A percentile compares a stretch with the other conserved stretches of the same genome.
phyloP scores from a whole-genome alignment of 2,797 vertebrate genomes.

The Lutjanus argentimaculatus region DNA sequence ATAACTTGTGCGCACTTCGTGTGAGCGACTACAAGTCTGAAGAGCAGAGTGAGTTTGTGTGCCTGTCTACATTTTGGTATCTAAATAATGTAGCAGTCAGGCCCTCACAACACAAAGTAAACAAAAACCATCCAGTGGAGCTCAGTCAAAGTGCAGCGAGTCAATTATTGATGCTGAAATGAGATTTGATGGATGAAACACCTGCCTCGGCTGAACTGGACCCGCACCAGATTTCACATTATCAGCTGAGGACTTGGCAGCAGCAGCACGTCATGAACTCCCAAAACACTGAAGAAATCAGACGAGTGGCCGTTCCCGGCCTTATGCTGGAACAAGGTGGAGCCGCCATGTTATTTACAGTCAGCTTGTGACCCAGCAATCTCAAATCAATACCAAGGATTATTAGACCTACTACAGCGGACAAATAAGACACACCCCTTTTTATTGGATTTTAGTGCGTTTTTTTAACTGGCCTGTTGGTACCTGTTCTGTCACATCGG shows the following conservation, averaged over 20 bases:
- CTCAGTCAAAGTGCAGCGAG: not conserved
- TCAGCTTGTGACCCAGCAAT: too few species aligned
- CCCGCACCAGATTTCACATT: constrained; percentile 32
- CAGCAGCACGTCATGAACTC: constrained; percentile 10
- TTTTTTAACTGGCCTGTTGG: too few species aligned
- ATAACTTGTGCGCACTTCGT: not conserved
- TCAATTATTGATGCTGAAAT: constrained; percentile 50
- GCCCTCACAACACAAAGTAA: not conserved
- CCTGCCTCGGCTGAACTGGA: constrained; percentile 44
- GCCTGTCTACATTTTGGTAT: not conserved
- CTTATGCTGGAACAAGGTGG: constrained; percentile 11
- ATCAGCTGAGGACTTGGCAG: constrained; percentile 23
- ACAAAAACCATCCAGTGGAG: constrained; percentile 4
- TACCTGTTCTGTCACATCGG: too few species aligned
- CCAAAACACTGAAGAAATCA: constrained; percentile 32
- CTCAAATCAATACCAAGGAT: too few species aligned
- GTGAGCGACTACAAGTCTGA: not conserved
- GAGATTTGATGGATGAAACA: constrained; percentile 41
- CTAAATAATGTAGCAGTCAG: constrained; percentile 33
- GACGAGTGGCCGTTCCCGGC: constrained; percentile 12
- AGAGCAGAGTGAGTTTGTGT: not conserved
- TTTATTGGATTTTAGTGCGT: too few species aligned
- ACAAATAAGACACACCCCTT: too few species aligned
- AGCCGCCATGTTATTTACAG: not conserved
- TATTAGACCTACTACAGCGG: too few species aligned